Evolutionary conservation across 2,888 invertebrate genomes (phyloP).

Genomic region (Petrolisthes manimaculis): DNA sequence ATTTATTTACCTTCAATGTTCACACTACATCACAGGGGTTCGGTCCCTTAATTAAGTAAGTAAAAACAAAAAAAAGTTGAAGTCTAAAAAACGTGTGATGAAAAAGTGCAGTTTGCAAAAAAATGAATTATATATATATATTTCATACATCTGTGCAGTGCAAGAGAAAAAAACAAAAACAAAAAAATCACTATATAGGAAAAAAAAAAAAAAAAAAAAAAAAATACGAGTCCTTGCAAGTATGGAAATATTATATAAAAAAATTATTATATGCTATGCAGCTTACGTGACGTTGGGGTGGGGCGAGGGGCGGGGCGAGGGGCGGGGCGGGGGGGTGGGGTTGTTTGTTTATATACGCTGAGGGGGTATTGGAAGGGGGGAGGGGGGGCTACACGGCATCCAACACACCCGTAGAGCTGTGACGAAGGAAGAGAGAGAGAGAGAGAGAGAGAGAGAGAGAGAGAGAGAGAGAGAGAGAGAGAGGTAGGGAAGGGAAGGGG

Average conservation of each 20-base stretch:
- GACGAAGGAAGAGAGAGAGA: neutral
- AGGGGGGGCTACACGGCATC: slow-evolving; percentile 1
- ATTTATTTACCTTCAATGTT: too few species aligned
- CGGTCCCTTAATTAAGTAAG: too few species aligned
- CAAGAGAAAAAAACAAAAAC: too few species aligned
- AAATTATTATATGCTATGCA: neutral
- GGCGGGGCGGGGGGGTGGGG: neutral
- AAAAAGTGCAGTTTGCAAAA: neutral
- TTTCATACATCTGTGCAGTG: slow-evolving; percentile 8
- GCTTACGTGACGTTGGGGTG: neutral
- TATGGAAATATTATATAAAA: too few species aligned
- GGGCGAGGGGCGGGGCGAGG: neutral
- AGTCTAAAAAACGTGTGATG: neutral
- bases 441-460: slow-evolving; percentile 6
- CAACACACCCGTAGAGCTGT: neutral
- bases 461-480: neutral
- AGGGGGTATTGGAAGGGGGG: neutral
- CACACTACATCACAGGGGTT: too few species aligned
- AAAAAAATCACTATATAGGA: too few species aligned
- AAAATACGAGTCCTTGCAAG: too few species aligned
- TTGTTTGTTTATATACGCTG: slow-evolving; percentile 3
- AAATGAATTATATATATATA: too few species aligned
- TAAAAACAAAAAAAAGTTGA: neutral
- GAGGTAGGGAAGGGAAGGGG: neutral
- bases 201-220: too few species aligned